Evolutionary conservation across 2,797 vertebrate genomes (phyloP).

Genomic region (Sylvilagus floridanus): DNA sequence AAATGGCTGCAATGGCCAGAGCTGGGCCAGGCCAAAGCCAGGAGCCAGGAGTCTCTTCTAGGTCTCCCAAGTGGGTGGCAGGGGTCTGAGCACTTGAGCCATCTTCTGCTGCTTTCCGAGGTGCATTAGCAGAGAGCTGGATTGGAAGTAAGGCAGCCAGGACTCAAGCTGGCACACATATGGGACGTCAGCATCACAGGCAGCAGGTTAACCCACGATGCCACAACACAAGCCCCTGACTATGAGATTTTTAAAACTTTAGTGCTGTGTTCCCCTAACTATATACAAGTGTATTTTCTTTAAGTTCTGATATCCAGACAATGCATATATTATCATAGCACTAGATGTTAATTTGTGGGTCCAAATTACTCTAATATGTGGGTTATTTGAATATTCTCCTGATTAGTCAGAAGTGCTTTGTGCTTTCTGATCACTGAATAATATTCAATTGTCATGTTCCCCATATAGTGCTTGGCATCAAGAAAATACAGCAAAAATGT

Average conservation of each 20-base stretch:
- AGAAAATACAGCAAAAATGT: conserved; percentile 90
- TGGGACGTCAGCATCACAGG: no score
- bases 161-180: no score
- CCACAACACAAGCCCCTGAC: no score
- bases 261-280: background rate
- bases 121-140: no score
- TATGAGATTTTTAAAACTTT: conserved; percentile 13
- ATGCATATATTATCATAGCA: background rate
- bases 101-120: no score
- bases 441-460: conserved; percentile 41
- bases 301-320: background rate
- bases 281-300: background rate
- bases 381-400: background rate
- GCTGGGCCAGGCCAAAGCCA: no score
- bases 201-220: no score
- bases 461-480: conserved; percentile 88
- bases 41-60: no score
- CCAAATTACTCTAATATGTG: background rate
- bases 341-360: background rate
- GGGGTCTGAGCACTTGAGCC: no score
- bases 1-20: no score
- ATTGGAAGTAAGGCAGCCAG: no score
- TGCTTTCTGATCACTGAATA: background rate
- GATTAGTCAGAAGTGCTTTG: conserved; percentile 27
- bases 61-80: no score